Base-by-base conservation (phyloP, 1,140 invertebrate species). In the Ruditapes philippinarum region DNA sequence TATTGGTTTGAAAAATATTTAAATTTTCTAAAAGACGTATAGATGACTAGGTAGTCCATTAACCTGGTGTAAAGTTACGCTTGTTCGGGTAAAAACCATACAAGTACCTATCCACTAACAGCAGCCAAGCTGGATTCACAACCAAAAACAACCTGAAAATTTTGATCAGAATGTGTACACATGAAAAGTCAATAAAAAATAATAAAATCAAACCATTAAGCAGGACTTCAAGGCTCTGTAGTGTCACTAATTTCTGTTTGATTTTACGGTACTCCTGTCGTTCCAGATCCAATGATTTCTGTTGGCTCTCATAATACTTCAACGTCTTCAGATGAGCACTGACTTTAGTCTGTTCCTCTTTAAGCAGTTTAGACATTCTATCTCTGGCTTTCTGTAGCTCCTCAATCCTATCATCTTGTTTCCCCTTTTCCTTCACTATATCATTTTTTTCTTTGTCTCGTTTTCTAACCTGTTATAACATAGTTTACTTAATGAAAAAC, bases 261-360 rank as follows among this genome's bases (percentile, higher is more conserved):
- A 81, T 76, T 40, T 62, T 81, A 22, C 54, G 42, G 36, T 42
- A 82, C 36, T 89, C 87, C 36, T 82, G n/a, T 49, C 70, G 4
- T n/a, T 89, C 87, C 17, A 45, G 12, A 14, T 89, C 87, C 19
- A 89, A 31, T 12, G 87, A 38, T 45, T 89, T 89, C 45, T 89
- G 87, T 19, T 89, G 87, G 45, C 62, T 57, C 38, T 89, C 60
- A 49, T 82, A 89, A 74, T 82, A 89, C 33, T 82, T 76, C n/a
- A 89, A n/a, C 5, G 65, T 74, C 40, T 89, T 81, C n/a, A 82
- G n/a, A 25, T 82, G 87, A 17, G 76, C 28, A 25, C 79, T 82
- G 33, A 36, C 81, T 9, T 31, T 82, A 14, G 78, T 89, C 40
- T 89, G 87, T 57, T 89, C 87, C 68, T 80, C 74, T 36, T 82